Evolutionary conservation across 2,113 vertebrate species (phyloP).

Genomic region (Micronycteris hirsuta): DNA sequence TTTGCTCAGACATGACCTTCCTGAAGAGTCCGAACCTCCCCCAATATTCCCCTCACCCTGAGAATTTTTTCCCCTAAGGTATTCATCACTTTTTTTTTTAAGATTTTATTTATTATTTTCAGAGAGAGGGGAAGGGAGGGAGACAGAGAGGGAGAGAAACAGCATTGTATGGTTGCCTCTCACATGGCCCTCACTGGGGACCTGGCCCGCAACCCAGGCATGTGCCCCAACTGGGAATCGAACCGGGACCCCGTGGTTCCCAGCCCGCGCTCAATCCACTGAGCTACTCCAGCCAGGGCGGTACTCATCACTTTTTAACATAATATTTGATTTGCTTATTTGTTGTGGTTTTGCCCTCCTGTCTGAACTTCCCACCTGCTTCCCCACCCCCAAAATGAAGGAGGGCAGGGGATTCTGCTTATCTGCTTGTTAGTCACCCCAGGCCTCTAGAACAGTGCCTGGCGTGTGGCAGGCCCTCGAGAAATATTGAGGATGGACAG

Average conservation of each 20-base stretch:
- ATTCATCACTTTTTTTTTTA: no score
- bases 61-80: neutral
- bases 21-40: neutral
- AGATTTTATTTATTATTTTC: no score
- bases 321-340: neutral
- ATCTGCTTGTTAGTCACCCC: neutral
- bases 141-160: no score
- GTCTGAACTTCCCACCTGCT: neutral
- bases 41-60: neutral
- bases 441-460: neutral
- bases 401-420: neutral
- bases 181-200: no score
- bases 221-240: no score
- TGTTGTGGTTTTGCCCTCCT: neutral
- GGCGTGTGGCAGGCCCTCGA: neutral
- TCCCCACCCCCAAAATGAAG: neutral
- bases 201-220: no score
- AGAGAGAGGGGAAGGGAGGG: no score
- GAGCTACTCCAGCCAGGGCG: no score
- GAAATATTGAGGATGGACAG: neutral
- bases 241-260: no score
- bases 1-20: neutral
- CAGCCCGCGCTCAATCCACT: no score
- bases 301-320: neutral
- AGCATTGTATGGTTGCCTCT: no score